phyloP scores from a whole-genome alignment of 1,140 invertebrate genomes.

The Nebria ingens region DNA sequence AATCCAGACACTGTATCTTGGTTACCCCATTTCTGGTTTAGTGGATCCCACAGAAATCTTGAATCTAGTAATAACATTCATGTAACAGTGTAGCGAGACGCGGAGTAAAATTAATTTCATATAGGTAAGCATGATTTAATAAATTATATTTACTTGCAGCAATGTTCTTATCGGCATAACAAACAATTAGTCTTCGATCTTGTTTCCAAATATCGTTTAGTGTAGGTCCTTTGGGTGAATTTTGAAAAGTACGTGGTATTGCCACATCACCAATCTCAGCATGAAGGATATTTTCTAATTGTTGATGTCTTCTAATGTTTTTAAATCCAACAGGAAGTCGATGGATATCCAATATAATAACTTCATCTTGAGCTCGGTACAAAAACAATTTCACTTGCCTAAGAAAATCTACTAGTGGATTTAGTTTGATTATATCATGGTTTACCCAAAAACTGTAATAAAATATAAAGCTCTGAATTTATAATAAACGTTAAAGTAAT shows the following conservation, averaged over 20 bases:
- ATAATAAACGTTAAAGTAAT: slow-evolving; percentile 8
- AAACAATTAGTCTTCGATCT: slow-evolving; percentile 50
- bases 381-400: slow-evolving; percentile 52
- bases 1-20: slow-evolving; percentile 40
- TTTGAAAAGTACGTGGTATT: slow-evolving; percentile 36
- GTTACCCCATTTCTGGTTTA: slow-evolving; percentile 61
- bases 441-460: slow-evolving; percentile 57
- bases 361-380: slow-evolving; percentile 47
- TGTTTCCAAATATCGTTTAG: slow-evolving; percentile 50
- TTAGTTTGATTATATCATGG: slow-evolving; percentile 55
- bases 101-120: slow-evolving; percentile 12
- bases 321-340: slow-evolving; percentile 60
- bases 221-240: slow-evolving; percentile 41
- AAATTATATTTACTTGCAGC: slow-evolving; percentile 10
- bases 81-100: too few relatives aligned
- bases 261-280: slow-evolving; percentile 48
- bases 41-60: slow-evolving; percentile 58
- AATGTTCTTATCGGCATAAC: slow-evolving; percentile 44
- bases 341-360: slow-evolving; percentile 60
- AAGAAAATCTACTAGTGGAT: slow-evolving; percentile 49
- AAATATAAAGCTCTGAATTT: neutral
- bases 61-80: slow-evolving; percentile 40
- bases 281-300: slow-evolving; percentile 47
- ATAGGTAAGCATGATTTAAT: neutral
- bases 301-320: slow-evolving; percentile 41